Evolutionary conservation across 2,888 invertebrate genomes (phyloP), one percentile per base, ranked within the genome.

Genomic region (Parthenolecanium corni): DNA sequence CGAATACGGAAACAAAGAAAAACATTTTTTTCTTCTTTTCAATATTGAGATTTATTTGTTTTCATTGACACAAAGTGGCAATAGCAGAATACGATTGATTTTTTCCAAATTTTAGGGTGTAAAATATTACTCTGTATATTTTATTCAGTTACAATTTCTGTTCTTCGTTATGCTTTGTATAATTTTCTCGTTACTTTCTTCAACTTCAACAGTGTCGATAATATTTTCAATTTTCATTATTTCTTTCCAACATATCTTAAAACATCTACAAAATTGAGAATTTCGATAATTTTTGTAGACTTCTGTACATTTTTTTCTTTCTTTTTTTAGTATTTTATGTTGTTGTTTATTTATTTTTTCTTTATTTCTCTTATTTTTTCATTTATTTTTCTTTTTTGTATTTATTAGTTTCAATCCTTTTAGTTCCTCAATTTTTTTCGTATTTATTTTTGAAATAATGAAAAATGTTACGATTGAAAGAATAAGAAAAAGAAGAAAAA

Each of bases 361-460:
- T 23, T 51, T 23, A 23, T 23, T 6, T 25, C 36, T 52, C 18
- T 23, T n/a, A 12, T 24, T 52, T 16, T 52, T 16, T 31, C 25
- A 24, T n/a, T n/a, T n/a, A n/a, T n/a, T n/a, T n/a, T 16, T 12
- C 21, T 49, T 21, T 24, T 49, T 24, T 24, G 49, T 24, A 21
- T 49, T 49, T 47, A 24, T 52, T 52, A 52, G 23, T 31, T 31
- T n/a, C n/a, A n/a, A n/a, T n/a, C n/a, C n/a, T n/a, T n/a, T n/a
- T n/a, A n/a, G n/a, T n/a, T n/a, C 31, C 18, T 31, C 9, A 31
- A 4, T 42, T 16, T 42, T 14, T 42, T 18, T 42, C 18, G 3
- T 16, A 4, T 4, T 42, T 42, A 9, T 42, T 42, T 14, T 42
- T 4, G 14, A 3, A 9, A 9, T n/a, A 18, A 14, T 4, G 44